phyloP scores from a whole-genome alignment of 2,797 vertebrate species.

The Macrochelys suwanniensis region DNA sequence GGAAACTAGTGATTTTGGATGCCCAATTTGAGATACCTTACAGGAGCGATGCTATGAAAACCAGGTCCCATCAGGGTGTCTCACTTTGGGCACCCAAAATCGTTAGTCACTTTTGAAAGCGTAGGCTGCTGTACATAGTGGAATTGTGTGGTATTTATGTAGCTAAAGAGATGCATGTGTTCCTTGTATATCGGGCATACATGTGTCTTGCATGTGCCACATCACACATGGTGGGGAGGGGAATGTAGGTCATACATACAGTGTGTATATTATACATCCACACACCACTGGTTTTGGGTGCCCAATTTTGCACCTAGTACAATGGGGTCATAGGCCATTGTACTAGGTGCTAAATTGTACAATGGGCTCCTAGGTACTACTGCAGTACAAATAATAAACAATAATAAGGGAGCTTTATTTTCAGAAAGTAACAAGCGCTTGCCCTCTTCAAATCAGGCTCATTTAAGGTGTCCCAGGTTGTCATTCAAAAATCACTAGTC shows the following conservation, averaged over 20 bases:
- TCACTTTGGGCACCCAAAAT: background rate
- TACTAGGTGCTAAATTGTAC: too few species aligned
- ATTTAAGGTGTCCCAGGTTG: background rate
- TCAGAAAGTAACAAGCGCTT: background rate
- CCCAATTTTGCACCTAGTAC: background rate
- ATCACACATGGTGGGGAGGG: background rate
- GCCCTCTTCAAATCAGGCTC: background rate
- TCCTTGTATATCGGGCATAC: background rate
- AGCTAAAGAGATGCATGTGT: background rate
- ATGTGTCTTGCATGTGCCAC: background rate
- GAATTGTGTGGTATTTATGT: background rate
- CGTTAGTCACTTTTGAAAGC: background rate
- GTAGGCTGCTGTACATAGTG: background rate
- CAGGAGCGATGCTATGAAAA: background rate
- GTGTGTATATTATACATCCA: background rate
- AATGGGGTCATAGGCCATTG: background rate
- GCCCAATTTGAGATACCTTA: background rate
- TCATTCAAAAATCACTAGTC: background rate
- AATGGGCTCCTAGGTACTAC: background rate
- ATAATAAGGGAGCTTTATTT: background rate
- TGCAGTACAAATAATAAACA: too few species aligned
- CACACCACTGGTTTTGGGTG: background rate
- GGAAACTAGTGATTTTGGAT: background rate
- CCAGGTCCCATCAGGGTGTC: background rate
- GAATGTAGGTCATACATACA: background rate